Percentiles rank a stretch among this genome's conserved stretches.
These are phyloP conservation scores for Rotaria magnacalcarata DNA, from an alignment of 2,888 invertebrate species.

Conservation along the genomic window DNA sequence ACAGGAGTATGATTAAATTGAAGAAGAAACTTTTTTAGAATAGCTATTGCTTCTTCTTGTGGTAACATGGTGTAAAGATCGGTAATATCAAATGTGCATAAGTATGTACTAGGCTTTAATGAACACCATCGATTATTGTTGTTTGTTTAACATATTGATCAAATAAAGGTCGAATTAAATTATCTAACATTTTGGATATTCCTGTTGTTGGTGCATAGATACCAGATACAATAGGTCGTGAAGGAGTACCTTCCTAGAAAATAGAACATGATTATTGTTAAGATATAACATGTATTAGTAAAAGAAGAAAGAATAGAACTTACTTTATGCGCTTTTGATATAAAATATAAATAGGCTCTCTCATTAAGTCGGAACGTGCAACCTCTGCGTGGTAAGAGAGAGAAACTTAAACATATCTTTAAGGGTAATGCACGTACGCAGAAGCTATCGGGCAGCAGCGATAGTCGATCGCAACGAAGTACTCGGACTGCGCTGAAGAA, in stretches of 20 bases:
- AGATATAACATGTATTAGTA: too few species aligned
- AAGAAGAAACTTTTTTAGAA: not conserved
- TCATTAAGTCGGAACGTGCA: too few species aligned
- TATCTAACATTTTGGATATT: not conserved
- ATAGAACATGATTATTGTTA: too few species aligned
- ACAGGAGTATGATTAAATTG: not conserved
- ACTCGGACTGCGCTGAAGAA: too few species aligned
- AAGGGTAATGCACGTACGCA: too few species aligned
- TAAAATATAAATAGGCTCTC: not conserved
- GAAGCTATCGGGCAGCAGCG: too few species aligned
- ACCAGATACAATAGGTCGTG: not conserved
- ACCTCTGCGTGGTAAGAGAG: too few species aligned
- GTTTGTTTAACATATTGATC: slow-evolving; percentile 4
- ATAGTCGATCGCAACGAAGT: too few species aligned
- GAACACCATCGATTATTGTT: not conserved
- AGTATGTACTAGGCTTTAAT: not conserved
- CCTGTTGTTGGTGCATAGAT: not conserved
- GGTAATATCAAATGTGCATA: slow-evolving; percentile 5
- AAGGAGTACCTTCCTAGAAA: not conserved
- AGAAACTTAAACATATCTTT: too few species aligned
- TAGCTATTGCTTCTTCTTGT: not conserved
- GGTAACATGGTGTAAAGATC: slow-evolving; percentile 7
- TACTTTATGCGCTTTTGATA: slow-evolving; percentile 1
- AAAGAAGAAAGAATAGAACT: not conserved
- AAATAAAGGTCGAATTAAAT: not conserved